Percentiles rank a stretch among this genome's conserved stretches.
Evolutionary conservation across 2,888 invertebrate species (phyloP).

Genomic region (Margaritifera margaritifera): DNA sequence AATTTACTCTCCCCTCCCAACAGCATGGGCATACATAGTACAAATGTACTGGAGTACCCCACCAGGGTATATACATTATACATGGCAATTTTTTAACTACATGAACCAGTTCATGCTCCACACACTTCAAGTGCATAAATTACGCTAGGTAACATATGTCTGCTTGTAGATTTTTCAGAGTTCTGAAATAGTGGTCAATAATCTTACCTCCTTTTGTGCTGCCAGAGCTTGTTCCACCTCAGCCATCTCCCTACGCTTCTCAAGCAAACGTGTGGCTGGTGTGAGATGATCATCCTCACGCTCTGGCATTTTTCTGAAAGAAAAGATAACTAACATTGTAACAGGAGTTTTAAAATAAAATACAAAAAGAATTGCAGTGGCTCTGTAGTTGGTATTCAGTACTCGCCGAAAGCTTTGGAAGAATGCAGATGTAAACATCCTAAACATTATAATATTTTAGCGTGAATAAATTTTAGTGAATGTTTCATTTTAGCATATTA

Average conservation of each 20-base stretch:
- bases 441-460: too few species aligned
- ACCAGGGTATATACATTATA: too few species aligned
- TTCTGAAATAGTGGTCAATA: background rate
- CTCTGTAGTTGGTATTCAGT: background rate
- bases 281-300: slow-evolving; percentile 73
- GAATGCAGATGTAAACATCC: too few species aligned
- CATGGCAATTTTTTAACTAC: too few species aligned
- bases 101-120: too few species aligned
- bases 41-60: background rate
- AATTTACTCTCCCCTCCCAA: background rate
- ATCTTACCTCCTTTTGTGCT: slow-evolving; percentile 71
- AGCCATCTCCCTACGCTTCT: slow-evolving; percentile 72
- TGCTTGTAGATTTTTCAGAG: too few species aligned
- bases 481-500: too few species aligned
- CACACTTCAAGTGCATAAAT: too few species aligned
- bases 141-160: too few species aligned
- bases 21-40: background rate
- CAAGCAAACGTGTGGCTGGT: slow-evolving; percentile 72
- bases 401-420: background rate
- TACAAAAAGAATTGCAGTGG: background rate
- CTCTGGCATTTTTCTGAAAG: slow-evolving; percentile 72
- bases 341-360: background rate
- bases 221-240: slow-evolving; percentile 73
- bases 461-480: too few species aligned
- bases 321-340: background rate